These are phyloP conservation scores for Himalopsyche kuldschensis DNA, from an alignment of 2,888 invertebrate species.

Conservation along the genomic window DNA sequence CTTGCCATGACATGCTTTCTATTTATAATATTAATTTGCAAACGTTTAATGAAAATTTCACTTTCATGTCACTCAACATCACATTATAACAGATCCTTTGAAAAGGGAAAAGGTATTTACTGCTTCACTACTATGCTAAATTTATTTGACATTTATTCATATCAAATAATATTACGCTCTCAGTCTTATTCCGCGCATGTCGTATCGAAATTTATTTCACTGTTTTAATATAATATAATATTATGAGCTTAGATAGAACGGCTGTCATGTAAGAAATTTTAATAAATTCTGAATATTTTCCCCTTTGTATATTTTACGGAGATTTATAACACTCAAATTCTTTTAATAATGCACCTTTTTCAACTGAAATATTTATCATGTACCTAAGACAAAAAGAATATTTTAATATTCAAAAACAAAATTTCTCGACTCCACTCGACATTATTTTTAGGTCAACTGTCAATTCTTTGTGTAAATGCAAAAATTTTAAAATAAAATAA, in stretches of 20 bases:
- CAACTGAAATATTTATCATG: too few species aligned
- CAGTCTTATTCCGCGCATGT: neutral
- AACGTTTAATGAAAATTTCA: neutral
- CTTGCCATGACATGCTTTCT: neutral
- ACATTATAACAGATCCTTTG: neutral
- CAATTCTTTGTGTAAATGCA: too few species aligned
- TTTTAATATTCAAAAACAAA: too few species aligned
- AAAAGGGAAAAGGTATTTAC: neutral
- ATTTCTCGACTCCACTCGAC: too few species aligned
- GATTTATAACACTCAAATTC: too few species aligned
- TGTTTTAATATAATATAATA: neutral
- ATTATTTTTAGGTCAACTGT: too few species aligned
- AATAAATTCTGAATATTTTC: neutral
- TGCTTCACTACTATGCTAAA: neutral
- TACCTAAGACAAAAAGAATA: too few species aligned
- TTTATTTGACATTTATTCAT: constrained; percentile 1
- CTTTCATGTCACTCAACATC: neutral
- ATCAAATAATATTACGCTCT: neutral
- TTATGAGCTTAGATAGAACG: neutral
- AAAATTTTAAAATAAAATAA: too few species aligned
- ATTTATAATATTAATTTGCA: neutral
- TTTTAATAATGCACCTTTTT: too few species aligned
- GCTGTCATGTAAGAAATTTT: neutral
- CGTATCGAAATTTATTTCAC: neutral
- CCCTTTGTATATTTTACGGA: neutral